Base-by-base conservation (phyloP, 2,113 vertebrate species). In the Apaloderma vittatum region DNA sequence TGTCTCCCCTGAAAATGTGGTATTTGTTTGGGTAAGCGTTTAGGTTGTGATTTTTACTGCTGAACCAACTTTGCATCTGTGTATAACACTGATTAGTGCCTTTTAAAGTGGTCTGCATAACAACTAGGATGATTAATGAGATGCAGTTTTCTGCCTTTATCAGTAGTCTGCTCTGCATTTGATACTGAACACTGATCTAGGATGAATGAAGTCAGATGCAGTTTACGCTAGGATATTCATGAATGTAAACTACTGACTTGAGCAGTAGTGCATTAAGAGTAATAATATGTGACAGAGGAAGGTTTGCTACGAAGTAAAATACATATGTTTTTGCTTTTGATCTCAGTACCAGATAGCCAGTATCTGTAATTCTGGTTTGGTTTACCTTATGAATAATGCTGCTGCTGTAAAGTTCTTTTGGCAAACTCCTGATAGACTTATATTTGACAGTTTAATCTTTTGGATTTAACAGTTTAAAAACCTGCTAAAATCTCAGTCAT, bases 121-220 rank as follows among this genome's bases (percentile, higher is more conserved):
- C 65, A 94, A 78, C 85, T 86, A 82, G 61, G 32, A n/a, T 96
- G 90, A 89, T 93, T 87, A 93, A 88, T 46, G 66, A 67, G 67
- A 91, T 90, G 89, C 81, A 90, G 77, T 80, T 93, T 94, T 85
- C 63, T 89, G 48, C 65, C 74, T 91, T 74, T 94, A 49, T 89
- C 59, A 22, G 74, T 81, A 88, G 52, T 63, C 48, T 95, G 51
- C 0, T 3, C 78, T 85, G 74, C 12, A 14, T 72, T 88, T 95
- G 76, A 15, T 92, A 37, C 57, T 70, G 51, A 88, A 32, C 18
- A 5, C 37, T 19, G 27, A 51, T 86, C 79, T 82, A 10, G 8
- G 59, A 52, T 93, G 72, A 83, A 72, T 83, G 55, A 52, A 94
- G 48, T 70, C 5, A 3, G 74, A 32, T 48, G 45, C 23, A 22